Base-by-base conservation (phyloP, 2,113 vertebrate genomes). In the Periophthalmodon schlosseri region DNA sequence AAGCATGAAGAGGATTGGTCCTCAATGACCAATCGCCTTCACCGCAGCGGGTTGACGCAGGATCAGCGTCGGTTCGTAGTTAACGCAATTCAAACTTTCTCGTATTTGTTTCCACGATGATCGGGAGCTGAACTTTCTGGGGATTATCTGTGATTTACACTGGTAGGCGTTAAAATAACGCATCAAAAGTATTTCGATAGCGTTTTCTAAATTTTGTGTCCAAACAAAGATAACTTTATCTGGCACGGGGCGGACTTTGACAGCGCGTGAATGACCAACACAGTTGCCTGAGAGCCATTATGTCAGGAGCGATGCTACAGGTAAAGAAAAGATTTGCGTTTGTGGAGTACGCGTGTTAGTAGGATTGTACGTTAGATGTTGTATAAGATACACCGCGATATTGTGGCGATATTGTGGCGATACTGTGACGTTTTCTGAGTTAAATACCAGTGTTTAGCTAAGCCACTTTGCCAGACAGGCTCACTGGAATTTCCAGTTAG, bases 231-330 rank as follows among this genome's bases (percentile, higher is more conserved):
- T 9, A 10, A 68, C 28, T 66, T 8, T 44, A 10, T 44, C 47
- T n/a, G 65, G 72, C 36, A 47, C 21, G 21, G 21, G 36, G 50
- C 21, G 23, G 63, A 69, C 69, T 50, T 34, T 63, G 74, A 36
- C 74, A 28, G n/a, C 5, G 46, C 47, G 69, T 73, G 75, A 15
- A 70, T 68, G 49, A 66, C 34, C 69, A 16, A 36, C 58, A 6
- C 13, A 1, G 14, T 24, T 2, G 24, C 12, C 46, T 64, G 73
- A 74, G 70, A 34, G 69, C 23, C 79, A 85, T 46, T 70, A 91
- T 91, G 91, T 84, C 90, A 56, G 87, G 79, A 56, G 39, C 75
- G 68, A 58, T 74, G 2, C 57, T 69, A n/a, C 90, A 91, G 91
- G 91, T 91, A 82, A 69, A 68, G 15, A 5, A 1, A 6, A 28